phyloP scores from a whole-genome alignment of 2,888 invertebrate species.

The Pemphredon lugubris region DNA sequence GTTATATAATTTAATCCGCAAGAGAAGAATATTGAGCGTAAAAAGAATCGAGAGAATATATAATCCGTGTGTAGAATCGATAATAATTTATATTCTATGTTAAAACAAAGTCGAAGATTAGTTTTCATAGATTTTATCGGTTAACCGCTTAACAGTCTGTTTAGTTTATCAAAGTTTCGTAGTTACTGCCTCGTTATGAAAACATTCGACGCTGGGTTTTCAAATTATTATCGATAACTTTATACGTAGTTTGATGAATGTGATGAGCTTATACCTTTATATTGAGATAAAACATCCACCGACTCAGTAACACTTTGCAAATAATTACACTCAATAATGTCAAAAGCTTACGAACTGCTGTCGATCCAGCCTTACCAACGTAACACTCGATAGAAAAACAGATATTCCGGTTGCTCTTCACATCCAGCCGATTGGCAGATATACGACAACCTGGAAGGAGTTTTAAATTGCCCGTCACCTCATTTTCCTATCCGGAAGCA shows the following conservation, averaged over 20 bases:
- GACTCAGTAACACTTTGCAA: no score
- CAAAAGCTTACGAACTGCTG: no score
- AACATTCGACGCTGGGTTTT: background rate
- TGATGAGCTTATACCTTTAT: background rate
- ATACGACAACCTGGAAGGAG: constrained; percentile 22
- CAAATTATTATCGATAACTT: background rate
- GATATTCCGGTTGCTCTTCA: background rate
- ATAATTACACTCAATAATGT: no score
- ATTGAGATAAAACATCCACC: no score
- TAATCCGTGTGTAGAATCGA: no score
- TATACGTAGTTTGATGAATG: background rate
- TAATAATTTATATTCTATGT: no score
- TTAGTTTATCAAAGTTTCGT: background rate
- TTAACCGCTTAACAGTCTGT: background rate
- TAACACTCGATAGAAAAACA: background rate
- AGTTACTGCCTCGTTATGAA: background rate
- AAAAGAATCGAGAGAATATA: no score
- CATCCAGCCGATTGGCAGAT: background rate
- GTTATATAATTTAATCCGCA: no score
- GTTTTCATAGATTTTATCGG: background rate
- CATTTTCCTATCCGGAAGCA: constrained; percentile 30
- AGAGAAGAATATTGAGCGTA: background rate
- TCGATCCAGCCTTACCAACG: background rate
- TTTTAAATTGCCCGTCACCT: constrained; percentile 46
- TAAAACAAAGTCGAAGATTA: background rate